Conservation (phyloP, 2,113 vertebrate species). For the Megalops atlanticus region DNA sequence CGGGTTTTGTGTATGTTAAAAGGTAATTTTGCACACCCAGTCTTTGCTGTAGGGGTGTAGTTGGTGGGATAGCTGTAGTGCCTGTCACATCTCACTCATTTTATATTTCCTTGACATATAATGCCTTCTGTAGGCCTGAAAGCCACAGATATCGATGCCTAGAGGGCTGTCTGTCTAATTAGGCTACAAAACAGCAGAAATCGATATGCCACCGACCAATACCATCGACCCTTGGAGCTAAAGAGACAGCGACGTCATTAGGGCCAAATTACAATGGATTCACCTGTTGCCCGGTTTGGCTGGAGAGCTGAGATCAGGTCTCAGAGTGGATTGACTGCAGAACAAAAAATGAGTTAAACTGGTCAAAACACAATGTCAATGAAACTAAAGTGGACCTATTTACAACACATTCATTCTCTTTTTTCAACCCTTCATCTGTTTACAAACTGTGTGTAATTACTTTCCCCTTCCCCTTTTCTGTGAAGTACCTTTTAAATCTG, state of each 20-base stretch:
- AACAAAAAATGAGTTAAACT: background rate
- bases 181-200: constrained; percentile 16
- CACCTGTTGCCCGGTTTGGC: background rate
- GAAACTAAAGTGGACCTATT: background rate
- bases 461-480: too few relatives aligned
- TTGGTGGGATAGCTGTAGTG: constrained; percentile 19
- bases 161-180: constrained; percentile 25
- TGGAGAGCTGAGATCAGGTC: background rate
- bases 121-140: constrained; percentile 10
- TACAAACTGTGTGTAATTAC: background rate
- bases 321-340: background rate
- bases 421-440: background rate
- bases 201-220: constrained; percentile 29
- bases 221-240: constrained; percentile 21
- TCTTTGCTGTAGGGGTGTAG: constrained; percentile 13
- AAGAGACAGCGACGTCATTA: background rate
- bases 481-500: too few relatives aligned
- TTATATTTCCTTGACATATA: constrained; percentile 23
- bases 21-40: constrained; percentile 18
- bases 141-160: constrained; percentile 23
- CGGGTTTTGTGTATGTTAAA: constrained; percentile 1
- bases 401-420: background rate
- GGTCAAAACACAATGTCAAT: background rate
- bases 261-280: constrained; percentile 9
- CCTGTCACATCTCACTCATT: constrained; percentile 18